Evolutionary conservation across 2,113 vertebrate genomes (phyloP), one percentile per base, ranked within the genome.

Genomic region (Tonatia bakeri): DNA sequence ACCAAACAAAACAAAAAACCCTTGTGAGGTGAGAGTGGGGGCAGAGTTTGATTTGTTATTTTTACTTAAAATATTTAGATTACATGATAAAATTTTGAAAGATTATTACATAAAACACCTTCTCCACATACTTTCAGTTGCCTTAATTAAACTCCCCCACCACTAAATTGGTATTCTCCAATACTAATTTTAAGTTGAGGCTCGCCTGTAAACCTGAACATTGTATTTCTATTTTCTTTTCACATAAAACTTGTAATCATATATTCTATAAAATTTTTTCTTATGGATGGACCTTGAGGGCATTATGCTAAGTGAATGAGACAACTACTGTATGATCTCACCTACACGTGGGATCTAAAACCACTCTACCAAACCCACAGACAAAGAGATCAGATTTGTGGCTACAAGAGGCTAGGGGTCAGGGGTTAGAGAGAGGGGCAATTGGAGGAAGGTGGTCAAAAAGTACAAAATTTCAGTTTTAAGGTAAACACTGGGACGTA

Each of bases 21-120:
- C 99, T 99, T 95, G 98, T 99, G 99, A 99, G 99, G 99, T 99
- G 99, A 99, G 97, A 98, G 98, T 97, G 96, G 97, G 81, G 98
- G 92, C 92, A 97, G 98, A 98, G 87, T 96, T 88, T 97, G 52
- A 50, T 16, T 11, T 47, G 72, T 50, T 61, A 59, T 19, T 84
- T 77, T 77, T 54, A 59, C 7, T 59, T 52, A 40, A 79, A 80
- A 45, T 85, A 85, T 50, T 84, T 38, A 80, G 22, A 31, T 52
- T 54, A 65, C 17, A n/a, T 26, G 24, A 50, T 54, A 90, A 90
- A 69, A 84, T 17, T 16, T 64, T 69, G 40, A 36, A 73, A 91
- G 28, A 11, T 28, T 69, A 12, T 73, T 52, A 26, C 2, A 43
- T 65, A 64, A 82, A 81, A 16, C 33, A 43, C 26, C 1, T 73